These are phyloP conservation scores for Gavialis gangeticus DNA, from an alignment of 2,113 vertebrate genomes.

Conservation along the genomic window DNA sequence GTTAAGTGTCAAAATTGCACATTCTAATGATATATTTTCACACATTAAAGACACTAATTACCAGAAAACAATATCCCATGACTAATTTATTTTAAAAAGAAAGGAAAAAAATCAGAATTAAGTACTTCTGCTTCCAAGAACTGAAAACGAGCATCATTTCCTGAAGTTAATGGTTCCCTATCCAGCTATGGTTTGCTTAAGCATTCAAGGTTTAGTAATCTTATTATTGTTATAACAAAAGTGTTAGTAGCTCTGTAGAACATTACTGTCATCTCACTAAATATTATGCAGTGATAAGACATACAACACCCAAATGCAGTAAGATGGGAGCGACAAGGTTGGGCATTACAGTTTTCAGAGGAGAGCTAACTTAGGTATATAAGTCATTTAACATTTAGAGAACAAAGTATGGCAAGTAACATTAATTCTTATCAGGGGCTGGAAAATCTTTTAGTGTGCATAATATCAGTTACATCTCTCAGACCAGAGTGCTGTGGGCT, in stretches of 20 bases:
- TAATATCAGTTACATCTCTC: neutral
- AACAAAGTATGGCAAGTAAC: neutral
- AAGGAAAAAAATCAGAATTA: constrained; percentile 5
- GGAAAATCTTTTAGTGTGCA: neutral
- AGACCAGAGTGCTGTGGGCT: neutral
- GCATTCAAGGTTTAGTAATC: neutral
- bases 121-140: constrained; percentile 24
- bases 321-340: neutral
- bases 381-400: neutral
- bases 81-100: neutral
- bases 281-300: fast-evolving
- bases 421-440: neutral
- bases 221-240: neutral
- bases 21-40: neutral
- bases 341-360: neutral
- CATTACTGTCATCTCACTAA: fast-evolving
- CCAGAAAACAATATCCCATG: neutral
- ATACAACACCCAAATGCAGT: neutral
- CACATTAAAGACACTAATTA: constrained; percentile 43
- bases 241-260: neutral
- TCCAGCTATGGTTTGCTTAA: neutral
- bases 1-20: neutral
- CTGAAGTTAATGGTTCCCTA: neutral
- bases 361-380: neutral
- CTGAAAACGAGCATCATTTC: neutral